These are phyloP conservation scores for Nudaria mundana DNA, from an alignment of 2,888 invertebrate species.

Conservation along the genomic window DNA sequence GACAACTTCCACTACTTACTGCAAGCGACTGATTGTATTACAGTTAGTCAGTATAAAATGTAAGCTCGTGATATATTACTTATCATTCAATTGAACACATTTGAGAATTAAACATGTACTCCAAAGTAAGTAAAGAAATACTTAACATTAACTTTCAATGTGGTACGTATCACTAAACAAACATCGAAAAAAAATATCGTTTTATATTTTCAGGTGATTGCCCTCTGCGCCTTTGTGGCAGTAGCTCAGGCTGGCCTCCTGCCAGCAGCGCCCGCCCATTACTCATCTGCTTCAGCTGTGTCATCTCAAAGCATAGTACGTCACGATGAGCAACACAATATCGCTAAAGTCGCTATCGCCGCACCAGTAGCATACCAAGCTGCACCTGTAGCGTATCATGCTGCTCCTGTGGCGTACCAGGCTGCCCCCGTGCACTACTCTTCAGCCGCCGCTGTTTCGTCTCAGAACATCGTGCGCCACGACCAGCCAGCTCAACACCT, in stretches of 20 bases:
- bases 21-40: slow-evolving; percentile 32
- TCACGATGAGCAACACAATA: slow-evolving; percentile 43
- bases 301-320: slow-evolving; percentile 46
- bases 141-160: no score
- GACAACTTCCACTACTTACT: slow-evolving; percentile 47
- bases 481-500: slow-evolving; percentile 47
- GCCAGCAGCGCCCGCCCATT: slow-evolving; percentile 48
- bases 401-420: no score
- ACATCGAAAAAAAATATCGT: no score
- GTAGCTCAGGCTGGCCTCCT: slow-evolving; percentile 14
- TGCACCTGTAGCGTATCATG: slow-evolving; percentile 25
- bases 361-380: slow-evolving; percentile 29
- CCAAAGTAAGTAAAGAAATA: slow-evolving; percentile 32
- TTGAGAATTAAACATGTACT: slow-evolving; percentile 42
- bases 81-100: slow-evolving; percentile 37
- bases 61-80: slow-evolving; percentile 29
- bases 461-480: slow-evolving; percentile 60
- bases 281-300: slow-evolving; percentile 47
- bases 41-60: slow-evolving; percentile 48
- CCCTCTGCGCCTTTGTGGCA: slow-evolving; percentile 11
- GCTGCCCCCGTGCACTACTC: slow-evolving; percentile 63
- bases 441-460: slow-evolving; percentile 53
- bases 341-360: slow-evolving; percentile 20
- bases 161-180: no score
- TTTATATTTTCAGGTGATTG: slow-evolving; percentile 38